phyloP scores from a whole-genome alignment of 2,888 invertebrate genomes.

The Synergus gifuensis region DNA sequence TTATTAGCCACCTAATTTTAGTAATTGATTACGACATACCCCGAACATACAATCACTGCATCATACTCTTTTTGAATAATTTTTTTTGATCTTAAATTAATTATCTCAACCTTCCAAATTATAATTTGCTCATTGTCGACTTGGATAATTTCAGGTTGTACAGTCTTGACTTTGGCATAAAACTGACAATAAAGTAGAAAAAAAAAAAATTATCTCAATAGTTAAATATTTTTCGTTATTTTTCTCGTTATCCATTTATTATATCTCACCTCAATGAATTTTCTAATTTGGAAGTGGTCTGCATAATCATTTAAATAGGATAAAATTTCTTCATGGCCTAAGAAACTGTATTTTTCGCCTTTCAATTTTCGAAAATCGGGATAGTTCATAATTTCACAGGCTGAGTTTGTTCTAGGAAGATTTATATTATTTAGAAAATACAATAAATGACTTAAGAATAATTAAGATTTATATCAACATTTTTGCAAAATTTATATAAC shows the following conservation, averaged over 20 bases:
- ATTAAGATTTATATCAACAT: too few relatives aligned
- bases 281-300: constrained; percentile 81
- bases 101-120: constrained; percentile 79
- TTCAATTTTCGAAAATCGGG: constrained; percentile 84
- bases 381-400: constrained; percentile 89
- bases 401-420: constrained; percentile 85
- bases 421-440: neutral
- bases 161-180: neutral
- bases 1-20: too few relatives aligned
- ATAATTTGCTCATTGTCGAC: neutral
- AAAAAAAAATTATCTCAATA: neutral
- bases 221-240: neutral
- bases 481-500: too few relatives aligned
- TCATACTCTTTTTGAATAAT: constrained; percentile 80
- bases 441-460: too few relatives aligned
- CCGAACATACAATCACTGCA: constrained; percentile 84
- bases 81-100: constrained; percentile 76
- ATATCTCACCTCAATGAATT: constrained; percentile 82
- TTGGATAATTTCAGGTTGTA: constrained; percentile 1
- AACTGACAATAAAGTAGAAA: neutral
- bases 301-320: constrained; percentile 81
- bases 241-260: neutral
- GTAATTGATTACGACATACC: constrained; percentile 76
- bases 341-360: constrained; percentile 67
- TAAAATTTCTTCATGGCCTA: neutral